A percentile compares a stretch with the other conserved stretches of the same genome.
These are phyloP conservation scores for Trachelus stipa DNA, from an alignment of 2,888 invertebrate genomes.

Conservation along the genomic window DNA sequence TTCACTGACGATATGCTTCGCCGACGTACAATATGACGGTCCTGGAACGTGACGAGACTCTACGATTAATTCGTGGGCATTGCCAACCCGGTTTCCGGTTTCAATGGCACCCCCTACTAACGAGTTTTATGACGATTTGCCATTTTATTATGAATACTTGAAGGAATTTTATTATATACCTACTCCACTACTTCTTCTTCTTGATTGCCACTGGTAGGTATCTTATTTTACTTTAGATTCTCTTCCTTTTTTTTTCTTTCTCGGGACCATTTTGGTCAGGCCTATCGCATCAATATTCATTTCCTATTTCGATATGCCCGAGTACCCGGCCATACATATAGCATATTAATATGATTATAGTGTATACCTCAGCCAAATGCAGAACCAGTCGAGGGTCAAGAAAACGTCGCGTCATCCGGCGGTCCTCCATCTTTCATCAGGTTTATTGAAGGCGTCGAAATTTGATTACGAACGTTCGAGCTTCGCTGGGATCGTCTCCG, in stretches of 20 bases:
- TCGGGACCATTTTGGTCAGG: conserved; percentile 1
- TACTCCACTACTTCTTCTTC: background rate
- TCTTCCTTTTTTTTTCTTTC: background rate
- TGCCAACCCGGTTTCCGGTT: conserved; percentile 43
- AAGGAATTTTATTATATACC: background rate
- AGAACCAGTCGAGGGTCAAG: conserved; percentile 19
- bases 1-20: conserved; percentile 20
- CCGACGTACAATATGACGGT: conserved; percentile 35
- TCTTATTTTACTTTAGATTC: background rate
- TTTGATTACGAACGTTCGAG: conserved; percentile 32
- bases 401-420: conserved; percentile 30
- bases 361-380: background rate
- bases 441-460: conserved; percentile 38
- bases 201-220: background rate
- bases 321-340: conserved; percentile 14
- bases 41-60: conserved; percentile 49
- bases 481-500: background rate
- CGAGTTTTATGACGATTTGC: background rate
- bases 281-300: conserved; percentile 26
- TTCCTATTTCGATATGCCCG: conserved; percentile 24
- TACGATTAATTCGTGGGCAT: conserved; percentile 34
- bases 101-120: conserved; percentile 17
- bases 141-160: background rate
- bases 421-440: conserved; percentile 34
- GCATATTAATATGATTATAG: conserved; percentile 17